Base-by-base conservation (phyloP, 1,140 invertebrate genomes). In the Pissodes strobi region DNA sequence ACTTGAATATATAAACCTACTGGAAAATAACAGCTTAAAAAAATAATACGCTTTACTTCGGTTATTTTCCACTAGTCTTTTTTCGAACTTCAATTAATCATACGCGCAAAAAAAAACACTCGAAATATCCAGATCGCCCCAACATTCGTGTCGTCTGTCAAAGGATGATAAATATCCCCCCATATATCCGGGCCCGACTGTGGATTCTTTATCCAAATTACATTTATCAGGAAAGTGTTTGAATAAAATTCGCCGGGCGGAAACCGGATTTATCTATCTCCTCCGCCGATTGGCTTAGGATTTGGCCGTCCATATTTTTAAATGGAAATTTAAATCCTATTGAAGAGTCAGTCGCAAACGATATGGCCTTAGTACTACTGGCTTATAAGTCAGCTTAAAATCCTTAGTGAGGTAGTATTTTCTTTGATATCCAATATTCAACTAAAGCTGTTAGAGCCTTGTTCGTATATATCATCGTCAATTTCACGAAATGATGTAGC, bases 131-230 rank as follows among this genome's bases (percentile, higher is more conserved):
- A 52, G 18, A 60, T 60, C 27, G 48, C 25, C 27, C 43, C 30
- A 30, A 53, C 38, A 53, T 53, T 41, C 48, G 59, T 52, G 46
- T 61, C 59, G 34, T 45, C 59, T 53, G 59, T 52, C 59, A 61
- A 61, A 46, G 41, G 12, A 53, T 61, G 59, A 61, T 61, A 61
- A 61, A 61, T 43, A 19, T 61, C 27, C 23, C 5, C 25, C 17
- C 34, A 60, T 51, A 60, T 38, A 61, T 61, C 15, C 15, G 10
- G 18, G 13, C 17, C 48, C 17, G 46, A 17, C 43, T 49, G 37
- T 46, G 45, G 45, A 53, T 61, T 61, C 59, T 61, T 61, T 61
- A 61, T 61, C 46, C 59, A 61, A 61, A 61, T 61, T 61, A 61
- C 59, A 61, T 61, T 61, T 61, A 52, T 61, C 59, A 48, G 46